Percentiles rank a stretch among this genome's conserved stretches.
phyloP scores from a whole-genome alignment of 2,888 invertebrate species.

The Carabus problematicus region DNA sequence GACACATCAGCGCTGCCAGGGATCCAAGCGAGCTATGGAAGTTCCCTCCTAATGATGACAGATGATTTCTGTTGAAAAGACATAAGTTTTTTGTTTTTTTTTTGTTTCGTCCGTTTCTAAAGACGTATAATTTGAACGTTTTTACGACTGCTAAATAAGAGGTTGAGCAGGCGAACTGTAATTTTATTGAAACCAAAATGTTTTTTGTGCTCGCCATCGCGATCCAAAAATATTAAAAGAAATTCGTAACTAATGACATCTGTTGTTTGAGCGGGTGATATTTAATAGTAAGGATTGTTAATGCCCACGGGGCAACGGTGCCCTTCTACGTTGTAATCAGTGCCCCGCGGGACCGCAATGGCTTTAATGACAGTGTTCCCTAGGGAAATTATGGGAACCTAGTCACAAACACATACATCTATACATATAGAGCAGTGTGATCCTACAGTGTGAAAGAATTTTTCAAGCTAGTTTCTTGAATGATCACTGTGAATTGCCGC shows the following conservation, averaged over 20 bases:
- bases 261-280: no score
- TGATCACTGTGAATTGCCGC: no score
- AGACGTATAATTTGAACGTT: slow-evolving; percentile 47
- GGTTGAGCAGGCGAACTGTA: slow-evolving; percentile 44
- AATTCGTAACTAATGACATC: no score
- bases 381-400: no score
- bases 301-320: slow-evolving; percentile 21
- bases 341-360: slow-evolving; percentile 29
- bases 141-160: slow-evolving; percentile 46
- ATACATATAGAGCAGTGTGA: no score
- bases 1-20: background rate
- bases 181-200: slow-evolving; percentile 44
- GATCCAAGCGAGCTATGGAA: background rate
- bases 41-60: slow-evolving; percentile 10
- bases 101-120: background rate
- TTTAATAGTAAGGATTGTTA: no score
- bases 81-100: no score
- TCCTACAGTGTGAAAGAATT: no score
- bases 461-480: no score
- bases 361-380: background rate
- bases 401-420: no score
- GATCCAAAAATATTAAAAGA: no score
- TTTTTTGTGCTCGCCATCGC: no score
- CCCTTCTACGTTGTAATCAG: slow-evolving; percentile 33
- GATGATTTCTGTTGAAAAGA: slow-evolving; percentile 16